Evolutionary conservation across 2,888 invertebrate species (phyloP).

Genomic region (Drosophila suboccidentalis): DNA sequence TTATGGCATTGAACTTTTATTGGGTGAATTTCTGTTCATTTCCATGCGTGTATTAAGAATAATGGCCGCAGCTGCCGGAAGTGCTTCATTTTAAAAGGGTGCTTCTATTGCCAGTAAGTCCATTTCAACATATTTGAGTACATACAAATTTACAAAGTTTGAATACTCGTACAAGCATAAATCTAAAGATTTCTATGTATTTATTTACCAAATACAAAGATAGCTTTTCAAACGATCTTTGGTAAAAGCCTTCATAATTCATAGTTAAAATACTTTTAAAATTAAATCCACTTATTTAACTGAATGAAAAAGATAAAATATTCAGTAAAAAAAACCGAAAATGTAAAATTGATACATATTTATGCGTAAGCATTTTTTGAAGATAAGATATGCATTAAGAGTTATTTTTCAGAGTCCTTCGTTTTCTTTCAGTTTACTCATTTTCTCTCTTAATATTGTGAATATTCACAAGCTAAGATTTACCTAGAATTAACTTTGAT

Average conservation of each 20-base stretch:
- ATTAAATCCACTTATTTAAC: neutral
- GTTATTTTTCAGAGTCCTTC: no score
- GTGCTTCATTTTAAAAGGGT: constrained; percentile 72
- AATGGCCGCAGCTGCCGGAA: constrained; percentile 75
- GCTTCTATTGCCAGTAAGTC: constrained; percentile 29
- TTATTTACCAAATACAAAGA: neutral
- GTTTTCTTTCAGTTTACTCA: no score
- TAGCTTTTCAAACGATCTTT: no score
- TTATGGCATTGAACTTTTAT: constrained; percentile 85
- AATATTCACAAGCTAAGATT: neutral
- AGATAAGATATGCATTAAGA: neutral
- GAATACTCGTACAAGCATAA: no score
- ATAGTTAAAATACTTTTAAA: neutral
- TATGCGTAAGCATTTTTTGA: neutral
- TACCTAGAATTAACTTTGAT: neutral
- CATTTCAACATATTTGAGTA: constrained; percentile 3
- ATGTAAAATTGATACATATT: neutral
- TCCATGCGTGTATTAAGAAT: constrained; percentile 83
- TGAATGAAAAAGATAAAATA: neutral
- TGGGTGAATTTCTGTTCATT: constrained; percentile 85
- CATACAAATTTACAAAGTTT: neutral
- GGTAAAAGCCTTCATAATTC: neutral
- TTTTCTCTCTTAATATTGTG: neutral
- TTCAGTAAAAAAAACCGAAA: neutral
- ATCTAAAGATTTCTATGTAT: neutral